These are phyloP conservation scores for Dasyurus viverrinus DNA, from an alignment of 2,113 vertebrate genomes.

Conservation along the genomic window DNA sequence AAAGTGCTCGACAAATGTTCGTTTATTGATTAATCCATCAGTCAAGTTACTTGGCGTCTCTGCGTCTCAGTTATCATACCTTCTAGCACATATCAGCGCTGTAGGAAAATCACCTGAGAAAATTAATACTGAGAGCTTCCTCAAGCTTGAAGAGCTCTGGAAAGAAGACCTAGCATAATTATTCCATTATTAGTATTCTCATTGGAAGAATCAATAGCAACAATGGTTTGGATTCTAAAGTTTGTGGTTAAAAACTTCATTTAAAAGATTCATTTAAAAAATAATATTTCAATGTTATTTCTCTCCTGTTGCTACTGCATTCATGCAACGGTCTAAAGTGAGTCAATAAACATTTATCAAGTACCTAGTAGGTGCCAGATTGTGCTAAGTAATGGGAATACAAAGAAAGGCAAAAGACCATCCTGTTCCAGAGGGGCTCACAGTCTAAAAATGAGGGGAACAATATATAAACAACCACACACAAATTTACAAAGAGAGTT, in stretches of 20 bases:
- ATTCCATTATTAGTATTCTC: not conserved
- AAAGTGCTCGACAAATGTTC: not conserved
- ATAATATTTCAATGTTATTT: slow-evolving; percentile 25
- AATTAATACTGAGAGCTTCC: not conserved
- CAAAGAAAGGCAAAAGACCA: not conserved
- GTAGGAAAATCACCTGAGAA: not conserved
- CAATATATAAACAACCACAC: not conserved
- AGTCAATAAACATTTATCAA: not conserved
- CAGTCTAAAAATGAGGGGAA: not conserved
- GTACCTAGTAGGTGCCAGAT: not conserved
- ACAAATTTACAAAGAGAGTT: not conserved
- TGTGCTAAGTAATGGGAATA: not conserved
- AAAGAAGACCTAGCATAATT: not conserved
- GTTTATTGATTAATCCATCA: not conserved
- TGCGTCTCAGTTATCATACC: not conserved
- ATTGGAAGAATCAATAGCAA: not conserved
- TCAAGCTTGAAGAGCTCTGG: not conserved
- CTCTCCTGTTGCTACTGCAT: not conserved
- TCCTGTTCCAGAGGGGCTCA: not conserved
- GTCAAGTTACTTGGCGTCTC: not conserved
- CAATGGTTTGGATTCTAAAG: not conserved
- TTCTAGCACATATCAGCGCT: not conserved
- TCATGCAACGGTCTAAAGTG: not conserved
- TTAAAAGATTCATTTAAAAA: slow-evolving; percentile 20
- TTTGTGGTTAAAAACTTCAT: not conserved